Conservation (phyloP, 1,140 invertebrate species). For the Procambarus clarkii region DNA sequence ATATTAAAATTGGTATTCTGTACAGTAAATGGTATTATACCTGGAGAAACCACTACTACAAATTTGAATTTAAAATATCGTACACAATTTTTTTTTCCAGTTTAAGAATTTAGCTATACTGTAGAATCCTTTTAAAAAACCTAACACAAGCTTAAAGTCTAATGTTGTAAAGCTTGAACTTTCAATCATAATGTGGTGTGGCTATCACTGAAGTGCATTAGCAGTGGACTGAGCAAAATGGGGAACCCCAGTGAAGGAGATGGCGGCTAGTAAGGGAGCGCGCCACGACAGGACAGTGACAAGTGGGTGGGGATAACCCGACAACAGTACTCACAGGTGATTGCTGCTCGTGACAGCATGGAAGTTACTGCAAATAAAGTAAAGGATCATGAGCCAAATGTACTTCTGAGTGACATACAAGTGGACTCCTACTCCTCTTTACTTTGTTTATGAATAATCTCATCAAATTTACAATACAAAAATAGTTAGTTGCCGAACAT, state of each 20-base stretch:
- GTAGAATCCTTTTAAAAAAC: too few relatives aligned
- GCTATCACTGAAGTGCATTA: background rate
- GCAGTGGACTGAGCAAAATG: slow-evolving; percentile 17
- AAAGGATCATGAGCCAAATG: slow-evolving; percentile 55
- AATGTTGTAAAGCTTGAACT: too few relatives aligned
- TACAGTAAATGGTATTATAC: too few relatives aligned
- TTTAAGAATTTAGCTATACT: too few relatives aligned
- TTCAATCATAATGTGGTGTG: too few relatives aligned
- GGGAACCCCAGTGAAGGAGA: slow-evolving; percentile 16
- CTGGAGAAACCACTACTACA: too few relatives aligned
- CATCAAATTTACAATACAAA: slow-evolving; percentile 21
- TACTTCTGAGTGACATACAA: slow-evolving; percentile 24
- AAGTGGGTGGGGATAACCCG: slow-evolving; percentile 45
- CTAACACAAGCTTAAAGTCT: too few relatives aligned
- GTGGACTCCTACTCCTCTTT: slow-evolving; percentile 26
- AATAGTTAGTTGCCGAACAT: slow-evolving; percentile 40
- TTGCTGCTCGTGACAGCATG: slow-evolving; percentile 66
- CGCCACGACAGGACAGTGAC: slow-evolving; percentile 46
- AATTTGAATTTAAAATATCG: too few relatives aligned
- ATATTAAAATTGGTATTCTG: too few relatives aligned
- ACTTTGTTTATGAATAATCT: slow-evolving; percentile 14
- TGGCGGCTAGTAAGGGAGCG: slow-evolving; percentile 41
- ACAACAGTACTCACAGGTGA: slow-evolving; percentile 61
- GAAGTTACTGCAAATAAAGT: slow-evolving; percentile 66
- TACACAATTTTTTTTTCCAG: too few relatives aligned